Evolutionary conservation across 2,113 vertebrate species (phyloP).

Genomic region (Dipodomys merriami): DNA sequence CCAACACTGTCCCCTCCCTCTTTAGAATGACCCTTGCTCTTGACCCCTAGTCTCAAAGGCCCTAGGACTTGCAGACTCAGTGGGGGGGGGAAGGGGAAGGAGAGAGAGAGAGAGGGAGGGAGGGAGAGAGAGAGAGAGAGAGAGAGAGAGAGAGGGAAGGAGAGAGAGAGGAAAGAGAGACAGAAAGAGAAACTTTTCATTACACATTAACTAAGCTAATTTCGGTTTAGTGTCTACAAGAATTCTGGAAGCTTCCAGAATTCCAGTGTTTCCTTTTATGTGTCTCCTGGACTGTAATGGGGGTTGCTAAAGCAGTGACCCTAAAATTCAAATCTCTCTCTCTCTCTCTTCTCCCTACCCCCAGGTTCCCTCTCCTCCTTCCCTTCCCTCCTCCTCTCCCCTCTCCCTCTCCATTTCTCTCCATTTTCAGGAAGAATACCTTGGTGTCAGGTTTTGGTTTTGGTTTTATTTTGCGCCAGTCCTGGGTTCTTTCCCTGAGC

Average conservation of each 20-base stretch:
- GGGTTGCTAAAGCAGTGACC: neutral
- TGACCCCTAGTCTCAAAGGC: neutral
- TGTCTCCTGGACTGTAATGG: no score
- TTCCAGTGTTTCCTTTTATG: neutral
- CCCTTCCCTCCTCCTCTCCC: no score
- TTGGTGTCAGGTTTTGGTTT: neutral
- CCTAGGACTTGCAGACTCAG: neutral
- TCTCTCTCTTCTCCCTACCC: no score
- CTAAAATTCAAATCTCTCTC: neutral
- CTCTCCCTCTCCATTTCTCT: neutral
- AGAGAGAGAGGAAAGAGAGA: neutral
- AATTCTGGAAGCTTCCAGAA: neutral
- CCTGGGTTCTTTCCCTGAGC: no score
- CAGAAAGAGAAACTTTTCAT: fast-evolving
- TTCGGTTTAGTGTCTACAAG: neutral
- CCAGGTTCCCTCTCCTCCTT: no score
- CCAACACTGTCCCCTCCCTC: neutral
- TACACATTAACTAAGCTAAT: neutral
- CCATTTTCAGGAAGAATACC: neutral
- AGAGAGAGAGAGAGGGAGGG: no score
- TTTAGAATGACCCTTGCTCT: fast-evolving
- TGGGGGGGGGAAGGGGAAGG: fast-evolving
- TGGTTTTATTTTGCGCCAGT: no score
- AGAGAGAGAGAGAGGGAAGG: neutral
- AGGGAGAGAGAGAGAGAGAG: fast-evolving